Conservation (phyloP, 2,797 vertebrate genomes). For the Acipenser ruthenus region DNA sequence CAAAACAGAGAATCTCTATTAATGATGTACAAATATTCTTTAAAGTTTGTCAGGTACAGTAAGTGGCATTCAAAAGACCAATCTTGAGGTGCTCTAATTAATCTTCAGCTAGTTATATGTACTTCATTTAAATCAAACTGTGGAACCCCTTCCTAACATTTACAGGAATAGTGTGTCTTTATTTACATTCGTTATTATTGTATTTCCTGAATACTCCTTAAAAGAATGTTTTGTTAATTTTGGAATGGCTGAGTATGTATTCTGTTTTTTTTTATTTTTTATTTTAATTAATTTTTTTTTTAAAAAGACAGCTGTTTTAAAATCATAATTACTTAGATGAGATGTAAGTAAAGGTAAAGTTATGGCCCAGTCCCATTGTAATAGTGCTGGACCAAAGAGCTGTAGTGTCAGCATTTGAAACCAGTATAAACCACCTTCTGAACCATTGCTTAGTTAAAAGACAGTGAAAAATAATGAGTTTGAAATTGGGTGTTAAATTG, state of each 20-base stretch:
- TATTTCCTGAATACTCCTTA: constrained; percentile 1
- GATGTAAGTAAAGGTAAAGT: constrained; percentile 7
- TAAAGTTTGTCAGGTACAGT: no score
- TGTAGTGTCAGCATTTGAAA: constrained; percentile 78
- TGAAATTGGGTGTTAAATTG: constrained; percentile 82
- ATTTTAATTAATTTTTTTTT: neutral
- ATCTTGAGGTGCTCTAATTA: no score
- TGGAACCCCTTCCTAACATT: no score
- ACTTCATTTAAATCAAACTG: no score
- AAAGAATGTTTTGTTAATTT: constrained; percentile 3
- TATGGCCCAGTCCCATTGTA: constrained; percentile 37
- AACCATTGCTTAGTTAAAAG: constrained; percentile 80
- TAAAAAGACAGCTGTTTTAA: neutral
- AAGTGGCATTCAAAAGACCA: no score
- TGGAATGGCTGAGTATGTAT: constrained; percentile 1
- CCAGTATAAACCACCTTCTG: constrained; percentile 76
- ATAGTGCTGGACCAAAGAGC: constrained; percentile 54
- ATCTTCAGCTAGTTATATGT: no score
- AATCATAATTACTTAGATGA: constrained; percentile 12
- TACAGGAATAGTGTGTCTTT: no score
- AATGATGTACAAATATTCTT: no score
- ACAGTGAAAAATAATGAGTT: constrained; percentile 84
- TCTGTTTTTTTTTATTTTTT: neutral
- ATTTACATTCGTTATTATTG: neutral
- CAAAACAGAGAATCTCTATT: no score